Percentiles rank a stretch among this genome's conserved stretches.
Conservation (phyloP, 1,140 invertebrate genomes). For the Globodera rostochiensis region DNA sequence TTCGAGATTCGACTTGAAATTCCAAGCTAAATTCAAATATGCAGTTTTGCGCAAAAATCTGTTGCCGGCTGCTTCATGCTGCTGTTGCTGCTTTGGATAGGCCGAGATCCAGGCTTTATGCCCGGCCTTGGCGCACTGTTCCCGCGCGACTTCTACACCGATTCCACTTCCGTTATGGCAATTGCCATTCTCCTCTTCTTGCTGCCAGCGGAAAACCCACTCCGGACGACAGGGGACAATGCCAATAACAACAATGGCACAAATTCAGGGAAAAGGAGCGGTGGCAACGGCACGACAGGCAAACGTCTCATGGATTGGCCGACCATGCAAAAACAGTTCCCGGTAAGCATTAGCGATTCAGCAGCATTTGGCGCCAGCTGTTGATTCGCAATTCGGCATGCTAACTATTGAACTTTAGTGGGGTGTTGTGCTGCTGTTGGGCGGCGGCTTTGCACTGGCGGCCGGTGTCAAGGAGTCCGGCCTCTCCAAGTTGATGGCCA, state of each 20-base stretch:
- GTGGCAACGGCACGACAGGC: background rate
- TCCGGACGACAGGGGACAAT: background rate
- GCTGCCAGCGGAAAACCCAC: conserved; percentile 56
- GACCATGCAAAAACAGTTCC: conserved; percentile 52
- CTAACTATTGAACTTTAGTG: conserved; percentile 49
- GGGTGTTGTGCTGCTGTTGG: conserved; percentile 53
- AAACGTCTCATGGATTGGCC: conserved; percentile 52
- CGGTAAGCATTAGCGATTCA: conserved; percentile 23
- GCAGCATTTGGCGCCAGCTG: background rate
- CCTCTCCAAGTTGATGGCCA: conserved; percentile 39
- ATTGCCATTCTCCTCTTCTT: conserved; percentile 67
- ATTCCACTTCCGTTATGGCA: conserved; percentile 67
- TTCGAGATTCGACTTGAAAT: too few relatives aligned
- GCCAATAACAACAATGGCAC: background rate
- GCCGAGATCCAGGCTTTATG: conserved; percentile 81
- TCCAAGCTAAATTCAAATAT: background rate
- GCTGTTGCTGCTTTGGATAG: conserved; percentile 83
- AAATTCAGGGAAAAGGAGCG: conserved; percentile 12
- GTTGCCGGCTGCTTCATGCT: conserved; percentile 78
- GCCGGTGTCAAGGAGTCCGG: conserved; percentile 41
- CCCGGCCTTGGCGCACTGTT: conserved; percentile 73
- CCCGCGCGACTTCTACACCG: conserved; percentile 51
- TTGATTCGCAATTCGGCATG: conserved; percentile 47
- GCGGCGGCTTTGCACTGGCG: conserved; percentile 60
- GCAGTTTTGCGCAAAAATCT: conserved; percentile 74